phyloP scores from a whole-genome alignment of 2,797 vertebrate genomes.

The Pipistrellus pipistrellus region DNA sequence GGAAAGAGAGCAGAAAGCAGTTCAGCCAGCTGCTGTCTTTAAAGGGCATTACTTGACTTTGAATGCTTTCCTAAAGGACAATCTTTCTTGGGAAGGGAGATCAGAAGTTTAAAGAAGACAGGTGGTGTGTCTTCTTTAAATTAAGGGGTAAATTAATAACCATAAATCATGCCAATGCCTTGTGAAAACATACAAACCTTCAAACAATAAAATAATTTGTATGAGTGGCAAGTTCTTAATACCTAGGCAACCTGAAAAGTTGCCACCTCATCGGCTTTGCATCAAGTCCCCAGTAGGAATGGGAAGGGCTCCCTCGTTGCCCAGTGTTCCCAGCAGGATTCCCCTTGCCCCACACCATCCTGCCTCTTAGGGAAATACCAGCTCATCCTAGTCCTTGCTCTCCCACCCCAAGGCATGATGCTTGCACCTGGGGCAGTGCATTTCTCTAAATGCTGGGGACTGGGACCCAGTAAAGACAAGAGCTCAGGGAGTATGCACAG shows the following conservation, averaged over 20 bases:
- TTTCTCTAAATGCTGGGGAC: neutral
- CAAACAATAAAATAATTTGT: neutral
- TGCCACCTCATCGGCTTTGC: neutral
- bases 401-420: neutral
- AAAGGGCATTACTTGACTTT: conserved; percentile 27
- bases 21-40: neutral
- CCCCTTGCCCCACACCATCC: neutral
- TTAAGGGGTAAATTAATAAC: neutral
- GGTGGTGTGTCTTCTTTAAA: neutral
- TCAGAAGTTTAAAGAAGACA: conserved; percentile 47
- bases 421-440: too few relatives aligned
- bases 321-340: neutral
- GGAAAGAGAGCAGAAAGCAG: too few relatives aligned
- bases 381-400: neutral
- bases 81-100: conserved; percentile 44
- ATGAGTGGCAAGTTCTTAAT: neutral
- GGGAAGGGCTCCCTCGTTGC: too few relatives aligned
- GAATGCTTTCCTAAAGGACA: conserved; percentile 49
- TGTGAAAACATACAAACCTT: neutral
- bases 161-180: neutral
- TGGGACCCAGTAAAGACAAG: neutral
- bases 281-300: neutral
- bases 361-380: neutral
- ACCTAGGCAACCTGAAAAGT: neutral
- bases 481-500: neutral